phyloP scores from a whole-genome alignment of 2,113 vertebrate species.

The Tragelaphus strepsiceros region DNA sequence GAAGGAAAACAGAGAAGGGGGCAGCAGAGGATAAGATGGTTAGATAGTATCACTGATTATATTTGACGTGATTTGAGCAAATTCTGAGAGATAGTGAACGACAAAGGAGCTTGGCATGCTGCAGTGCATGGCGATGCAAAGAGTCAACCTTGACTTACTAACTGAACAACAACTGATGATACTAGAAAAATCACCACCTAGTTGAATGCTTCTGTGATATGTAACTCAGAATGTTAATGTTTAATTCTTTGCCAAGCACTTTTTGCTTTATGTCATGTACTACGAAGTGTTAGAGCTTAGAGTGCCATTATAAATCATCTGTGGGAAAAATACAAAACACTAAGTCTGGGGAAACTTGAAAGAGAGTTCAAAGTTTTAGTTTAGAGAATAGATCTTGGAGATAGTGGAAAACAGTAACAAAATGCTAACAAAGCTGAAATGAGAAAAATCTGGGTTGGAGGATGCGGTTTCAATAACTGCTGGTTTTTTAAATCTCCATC shows the following conservation, averaged over 20 bases:
- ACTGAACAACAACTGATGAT: not conserved
- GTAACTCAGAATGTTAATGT: not conserved
- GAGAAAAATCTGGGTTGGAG: not conserved
- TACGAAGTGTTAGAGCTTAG: not conserved
- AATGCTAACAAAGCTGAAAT: not conserved
- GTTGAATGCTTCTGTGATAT: not conserved
- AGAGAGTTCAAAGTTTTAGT: not conserved
- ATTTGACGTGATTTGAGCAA: not conserved
- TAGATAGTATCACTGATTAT: not conserved
- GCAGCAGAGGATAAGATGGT: not conserved
- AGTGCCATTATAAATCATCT: not conserved
- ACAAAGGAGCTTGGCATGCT: not conserved
- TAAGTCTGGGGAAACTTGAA: not conserved
- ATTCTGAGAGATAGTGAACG: rapidly evolving
- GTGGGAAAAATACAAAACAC: not conserved
- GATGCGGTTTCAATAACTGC: not conserved
- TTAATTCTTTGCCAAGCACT: not conserved
- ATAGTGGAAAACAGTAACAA: not conserved
- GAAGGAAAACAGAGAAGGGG: not conserved
- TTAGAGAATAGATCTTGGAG: not conserved
- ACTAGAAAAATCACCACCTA: not conserved
- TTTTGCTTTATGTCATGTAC: not conserved
- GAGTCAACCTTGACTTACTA: not conserved
- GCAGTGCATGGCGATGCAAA: not conserved
- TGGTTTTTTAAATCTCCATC: not conserved